These are phyloP conservation scores for Calliopsis andreniformis DNA, from an alignment of 1,140 invertebrate species.

Conservation along the genomic window DNA sequence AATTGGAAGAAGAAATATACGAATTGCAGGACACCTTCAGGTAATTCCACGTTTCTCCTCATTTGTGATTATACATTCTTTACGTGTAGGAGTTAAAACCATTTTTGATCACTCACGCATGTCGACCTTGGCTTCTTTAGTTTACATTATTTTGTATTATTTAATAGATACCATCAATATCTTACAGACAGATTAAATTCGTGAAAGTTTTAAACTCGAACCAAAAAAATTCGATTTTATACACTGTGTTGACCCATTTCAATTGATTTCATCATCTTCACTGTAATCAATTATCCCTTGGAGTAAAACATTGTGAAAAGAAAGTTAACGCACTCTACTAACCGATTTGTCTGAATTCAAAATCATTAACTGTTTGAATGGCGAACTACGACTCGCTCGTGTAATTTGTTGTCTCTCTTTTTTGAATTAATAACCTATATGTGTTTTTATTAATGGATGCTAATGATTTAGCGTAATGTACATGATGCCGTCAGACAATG, in stretches of 20 bases:
- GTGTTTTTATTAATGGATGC: conserved; percentile 33
- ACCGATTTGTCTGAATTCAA: conserved; percentile 30
- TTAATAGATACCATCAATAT: not conserved
- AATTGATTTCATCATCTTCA: not conserved
- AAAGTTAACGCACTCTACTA: conserved; percentile 22
- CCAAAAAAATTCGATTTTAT: conserved; percentile 30
- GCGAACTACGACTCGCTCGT: conserved; percentile 43
- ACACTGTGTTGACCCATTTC: not conserved
- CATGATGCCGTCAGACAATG: not conserved
- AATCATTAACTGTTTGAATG: conserved; percentile 39
- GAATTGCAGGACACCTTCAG: conserved; percentile 98
- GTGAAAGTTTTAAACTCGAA: not conserved
- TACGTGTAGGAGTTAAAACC: not conserved
- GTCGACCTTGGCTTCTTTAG: conserved; percentile 19
- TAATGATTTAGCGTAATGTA: not conserved
- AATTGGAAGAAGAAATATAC: conserved; percentile 97
- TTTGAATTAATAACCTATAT: conserved; percentile 31
- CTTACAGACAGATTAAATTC: too few relatives aligned
- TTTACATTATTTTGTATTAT: not conserved
- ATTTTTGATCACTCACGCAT: conserved; percentile 8
- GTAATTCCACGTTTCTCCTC: conserved; percentile 70
- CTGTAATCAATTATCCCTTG: too few relatives aligned
- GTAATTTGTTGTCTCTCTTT: conserved; percentile 23
- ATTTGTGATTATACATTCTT: not conserved
- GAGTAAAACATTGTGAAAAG: not conserved